Evolutionary conservation across 2,888 invertebrate genomes (phyloP), one percentile per base, ranked within the genome.

Genomic region (Catocala fraxini): DNA sequence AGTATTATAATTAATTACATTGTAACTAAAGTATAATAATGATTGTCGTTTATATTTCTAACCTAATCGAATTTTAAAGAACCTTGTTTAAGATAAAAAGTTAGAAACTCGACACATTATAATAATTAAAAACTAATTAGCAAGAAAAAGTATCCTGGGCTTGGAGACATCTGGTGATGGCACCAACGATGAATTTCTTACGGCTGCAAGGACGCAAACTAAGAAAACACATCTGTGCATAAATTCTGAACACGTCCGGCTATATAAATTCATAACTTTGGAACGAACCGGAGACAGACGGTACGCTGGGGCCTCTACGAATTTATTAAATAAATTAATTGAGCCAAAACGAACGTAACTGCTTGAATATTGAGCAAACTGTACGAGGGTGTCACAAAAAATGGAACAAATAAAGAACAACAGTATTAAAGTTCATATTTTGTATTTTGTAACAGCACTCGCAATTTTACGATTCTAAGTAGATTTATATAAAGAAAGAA

Each of bases 271-370:
- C 91, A 92, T 92, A 91, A 89, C 87, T 85, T 85, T 81, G 81
- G 80, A 87, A 85, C 85, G 85, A 80, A 87, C 84, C 83, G 83
- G 87, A 85, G 89, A 89, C 91, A 90, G 88, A 85, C 88, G 87
- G 86, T 82, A 81, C 88, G 79, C 83, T 76, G 85, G 83, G 83
- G 83, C 84, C 85, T 83, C 83, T 80, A 83, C 83, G 87, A 90
- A 91, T 91, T 92, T 91, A 92, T 92, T 88, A 86, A 91, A 91
- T 89, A 85, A 91, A 92, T 91, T 91, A 93, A 91, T 91, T 90
- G 88, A 87, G 88, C 85, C 85, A 85, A 88, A 90, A 88, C 83
- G 86, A 89, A 88, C 79, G 79, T 78, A 75, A 86, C 83, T 85
- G 78, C 79, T 84, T 83, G 85, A 87, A 89, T 89, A 86, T 87